A percentile compares a stretch with the other conserved stretches of the same genome.
Evolutionary conservation across 1,140 invertebrate genomes (phyloP).

Genomic region (Lepidurus packardi): DNA sequence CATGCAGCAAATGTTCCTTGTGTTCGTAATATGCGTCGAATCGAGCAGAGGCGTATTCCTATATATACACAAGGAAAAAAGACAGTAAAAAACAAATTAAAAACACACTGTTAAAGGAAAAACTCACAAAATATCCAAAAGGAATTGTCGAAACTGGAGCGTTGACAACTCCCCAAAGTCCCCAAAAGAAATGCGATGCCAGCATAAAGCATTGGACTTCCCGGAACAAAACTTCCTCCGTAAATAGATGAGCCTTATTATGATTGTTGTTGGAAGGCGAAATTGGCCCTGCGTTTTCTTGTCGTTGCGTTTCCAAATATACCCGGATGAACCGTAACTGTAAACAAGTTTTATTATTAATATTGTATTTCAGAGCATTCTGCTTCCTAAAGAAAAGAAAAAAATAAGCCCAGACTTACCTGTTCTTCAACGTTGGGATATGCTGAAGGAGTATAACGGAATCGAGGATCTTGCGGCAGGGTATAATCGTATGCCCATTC

Average conservation of each 20-base stretch:
- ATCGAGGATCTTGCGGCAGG: constrained; percentile 68
- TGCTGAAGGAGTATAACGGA: constrained; percentile 56
- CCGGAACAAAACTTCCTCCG: constrained; percentile 52
- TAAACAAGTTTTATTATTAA: constrained; percentile 9
- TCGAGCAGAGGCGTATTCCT: constrained; percentile 45
- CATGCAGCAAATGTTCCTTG: constrained; percentile 37
- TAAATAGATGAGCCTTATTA: not conserved
- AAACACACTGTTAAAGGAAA: not conserved
- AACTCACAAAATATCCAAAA: constrained; percentile 79
- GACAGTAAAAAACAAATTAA: constrained; percentile 32
- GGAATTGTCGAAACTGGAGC: constrained; percentile 79
- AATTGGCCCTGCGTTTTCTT: constrained; percentile 35
- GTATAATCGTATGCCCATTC: constrained; percentile 89
- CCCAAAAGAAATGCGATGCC: constrained; percentile 89
- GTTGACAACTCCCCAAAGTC: constrained; percentile 83
- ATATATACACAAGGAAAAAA: constrained; percentile 35
- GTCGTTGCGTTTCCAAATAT: constrained; percentile 39
- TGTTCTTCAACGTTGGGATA: constrained; percentile 73
- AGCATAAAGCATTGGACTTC: constrained; percentile 78
- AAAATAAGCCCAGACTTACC: constrained; percentile 50
- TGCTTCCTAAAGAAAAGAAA: not conserved
- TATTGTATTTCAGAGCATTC: too few relatives aligned
- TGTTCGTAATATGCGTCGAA: constrained; percentile 43
- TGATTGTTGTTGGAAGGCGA: constrained; percentile 33
- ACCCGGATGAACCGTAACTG: constrained; percentile 43